Evolutionary conservation across 30 jellyfish, hydroid and myxozoan species (phyloP).

Genomic region (Turritopsis rubra): DNA sequence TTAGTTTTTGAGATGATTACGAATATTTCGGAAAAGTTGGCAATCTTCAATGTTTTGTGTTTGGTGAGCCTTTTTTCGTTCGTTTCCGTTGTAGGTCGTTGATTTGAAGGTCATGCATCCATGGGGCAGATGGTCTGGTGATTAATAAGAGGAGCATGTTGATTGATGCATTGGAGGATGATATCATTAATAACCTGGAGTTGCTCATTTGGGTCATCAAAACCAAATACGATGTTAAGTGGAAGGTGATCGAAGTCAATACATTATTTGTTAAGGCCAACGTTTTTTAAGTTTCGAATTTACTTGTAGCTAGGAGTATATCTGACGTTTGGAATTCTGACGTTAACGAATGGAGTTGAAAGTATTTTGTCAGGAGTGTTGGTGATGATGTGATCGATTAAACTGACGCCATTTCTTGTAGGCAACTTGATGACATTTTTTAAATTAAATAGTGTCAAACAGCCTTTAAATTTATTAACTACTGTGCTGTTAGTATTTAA

Average conservation of each 20-base stretch:
- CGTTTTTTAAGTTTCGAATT: no score
- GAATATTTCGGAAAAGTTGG: not conserved
- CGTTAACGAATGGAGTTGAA: no score
- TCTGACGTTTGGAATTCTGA: no score
- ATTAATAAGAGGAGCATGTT: conserved; percentile 13
- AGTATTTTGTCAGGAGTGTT: no score
- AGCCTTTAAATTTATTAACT: no score
- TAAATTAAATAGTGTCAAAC: no score
- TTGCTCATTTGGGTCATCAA: not conserved
- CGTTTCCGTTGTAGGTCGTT: not conserved
- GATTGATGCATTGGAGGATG: not conserved
- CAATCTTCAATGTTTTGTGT: not conserved
- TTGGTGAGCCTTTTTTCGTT: conserved; percentile 1
- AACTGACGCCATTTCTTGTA: no score
- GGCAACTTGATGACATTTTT: no score
- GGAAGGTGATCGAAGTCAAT: not conserved
- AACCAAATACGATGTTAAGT: not conserved
- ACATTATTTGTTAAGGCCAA: not conserved
- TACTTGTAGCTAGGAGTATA: no score
- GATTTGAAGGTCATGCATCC: conserved; percentile 1
- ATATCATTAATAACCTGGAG: not conserved
- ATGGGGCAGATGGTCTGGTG: conserved; percentile 16
- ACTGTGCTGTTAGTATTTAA: no score
- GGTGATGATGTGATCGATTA: no score
- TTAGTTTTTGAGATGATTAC: not conserved